Evolutionary conservation across 2,888 invertebrate species (phyloP), one percentile per base, ranked within the genome.

Genomic region (Aricia artaxerxes): DNA sequence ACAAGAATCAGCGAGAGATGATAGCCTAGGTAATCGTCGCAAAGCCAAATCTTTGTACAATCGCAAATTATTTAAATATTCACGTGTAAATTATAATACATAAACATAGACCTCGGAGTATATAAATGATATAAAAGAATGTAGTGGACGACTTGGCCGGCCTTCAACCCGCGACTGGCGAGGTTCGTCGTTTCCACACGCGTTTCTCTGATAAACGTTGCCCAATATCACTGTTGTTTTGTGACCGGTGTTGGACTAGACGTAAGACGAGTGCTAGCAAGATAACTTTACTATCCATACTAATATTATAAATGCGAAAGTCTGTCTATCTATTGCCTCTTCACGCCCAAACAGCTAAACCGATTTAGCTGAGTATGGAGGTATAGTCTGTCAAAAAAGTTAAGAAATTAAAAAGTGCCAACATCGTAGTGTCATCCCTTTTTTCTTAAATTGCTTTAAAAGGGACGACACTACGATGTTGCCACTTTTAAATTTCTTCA

Each of bases 141-240:
- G 57, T 76, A 16, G n/a, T 49, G 31, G 75, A 49, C 7, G 53
- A 49, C 81, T 88, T 89, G 91, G 87, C 90, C 91, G 92, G 89
- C 92, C 93, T 93, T 92, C 93, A 92, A 90, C 92, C 89, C 88
- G 87, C 88, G 87, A 87, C 81, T 81, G 85, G 87, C 91, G 92
- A 93, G 93, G 92, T 91, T 91, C 86, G 87, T 85, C 85, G 84
- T 85, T 93, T 92, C 91, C 93, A 90, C 91, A 92, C 92, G 49
- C 44, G 24, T 75, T 49, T 75, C 44, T 75, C 4, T 49, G 49
- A 75, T 87, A 86, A 84, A 84, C 86, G 85, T 82, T 69, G 69
- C 69, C 69, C 69, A 69, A 69, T 69, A 69, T 69, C 13, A 69
- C 69, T 69, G 64, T 64, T 69, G 69, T 38, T 69, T 5, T 69